A percentile compares a stretch with the other conserved stretches of the same genome.
Conservation (phyloP, 1,140 invertebrate genomes). For the Macrosteles quadrilineatus region DNA sequence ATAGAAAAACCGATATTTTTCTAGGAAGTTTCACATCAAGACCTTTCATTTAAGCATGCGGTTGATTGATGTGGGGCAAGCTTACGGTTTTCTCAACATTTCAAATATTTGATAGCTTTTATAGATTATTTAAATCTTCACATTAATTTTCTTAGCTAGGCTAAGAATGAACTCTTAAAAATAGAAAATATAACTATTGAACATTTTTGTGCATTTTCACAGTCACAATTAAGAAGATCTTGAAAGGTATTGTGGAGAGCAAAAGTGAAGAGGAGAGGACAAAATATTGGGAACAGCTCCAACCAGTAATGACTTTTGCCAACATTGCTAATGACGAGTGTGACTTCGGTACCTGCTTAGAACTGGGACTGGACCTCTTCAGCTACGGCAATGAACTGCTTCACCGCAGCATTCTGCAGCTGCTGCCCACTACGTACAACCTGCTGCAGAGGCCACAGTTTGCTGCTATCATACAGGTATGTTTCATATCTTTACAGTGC, state of each 20-base stretch:
- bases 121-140: no score
- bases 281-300: constrained; percentile 58
- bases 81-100: no score
- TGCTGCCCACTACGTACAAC: constrained; percentile 76
- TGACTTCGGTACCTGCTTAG: constrained; percentile 89
- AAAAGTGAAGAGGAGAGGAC: constrained; percentile 60
- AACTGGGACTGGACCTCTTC: constrained; percentile 85
- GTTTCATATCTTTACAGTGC: no score
- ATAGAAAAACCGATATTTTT: no score
- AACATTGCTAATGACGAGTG: constrained; percentile 92
- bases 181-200: no score
- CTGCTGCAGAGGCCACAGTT: constrained; percentile 73
- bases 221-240: constrained; percentile 66
- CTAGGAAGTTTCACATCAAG: no score
- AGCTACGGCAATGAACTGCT: constrained; percentile 69
- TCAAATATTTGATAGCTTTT: no score
- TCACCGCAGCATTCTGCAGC: constrained; percentile 62
- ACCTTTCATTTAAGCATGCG: no score
- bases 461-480: constrained; percentile 66
- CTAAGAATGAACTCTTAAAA: no score
- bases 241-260: constrained; percentile 65
- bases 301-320: constrained; percentile 75
- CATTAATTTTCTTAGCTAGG: no score
- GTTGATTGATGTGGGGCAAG: no score
- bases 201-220: no score